Conservation (phyloP, 2,888 invertebrate species). For the Hypolimnas misippus region DNA sequence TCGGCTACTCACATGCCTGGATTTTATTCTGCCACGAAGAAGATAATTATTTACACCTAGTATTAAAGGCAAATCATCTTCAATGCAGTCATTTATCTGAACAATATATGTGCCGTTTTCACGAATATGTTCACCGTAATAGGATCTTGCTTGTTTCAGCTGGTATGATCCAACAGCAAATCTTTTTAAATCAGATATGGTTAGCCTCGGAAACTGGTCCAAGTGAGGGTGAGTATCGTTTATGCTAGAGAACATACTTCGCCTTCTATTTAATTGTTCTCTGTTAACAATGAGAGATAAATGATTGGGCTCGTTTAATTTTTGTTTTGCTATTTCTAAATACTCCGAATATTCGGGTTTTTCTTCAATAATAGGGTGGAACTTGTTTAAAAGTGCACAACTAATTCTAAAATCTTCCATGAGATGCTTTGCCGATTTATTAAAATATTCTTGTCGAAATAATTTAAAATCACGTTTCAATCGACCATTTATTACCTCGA, state of each 20-base stretch:
- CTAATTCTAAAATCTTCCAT: constrained; percentile 12
- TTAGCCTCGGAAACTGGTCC: constrained; percentile 6
- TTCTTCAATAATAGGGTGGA: constrained; percentile 9
- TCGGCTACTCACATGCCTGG: no score
- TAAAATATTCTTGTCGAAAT: constrained; percentile 26
- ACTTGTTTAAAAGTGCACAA: constrained; percentile 13
- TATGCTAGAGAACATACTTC: constrained; percentile 2
- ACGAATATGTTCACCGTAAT: constrained; percentile 10
- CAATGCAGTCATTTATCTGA: no score
- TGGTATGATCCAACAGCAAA: constrained; percentile 18
- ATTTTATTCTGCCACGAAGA: no score
- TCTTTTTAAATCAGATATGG: constrained; percentile 18
- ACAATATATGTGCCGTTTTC: constrained; percentile 12
- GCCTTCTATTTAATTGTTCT: constrained; percentile 7
- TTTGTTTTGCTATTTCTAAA: constrained; percentile 7
- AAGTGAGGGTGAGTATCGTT: constrained; percentile 8
- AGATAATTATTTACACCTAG: no score
- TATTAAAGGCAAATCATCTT: no score
- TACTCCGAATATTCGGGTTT: constrained; percentile 9
- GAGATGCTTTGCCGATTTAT: constrained; percentile 17
- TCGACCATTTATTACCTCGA: constrained; percentile 34
- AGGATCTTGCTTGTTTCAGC: constrained; percentile 17
- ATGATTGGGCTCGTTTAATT: not conserved
- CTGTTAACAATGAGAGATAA: not conserved
- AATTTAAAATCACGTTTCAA: constrained; percentile 35